Base-by-base conservation (phyloP, 1,140 invertebrate genomes). In the Drosophila sucinea region DNA sequence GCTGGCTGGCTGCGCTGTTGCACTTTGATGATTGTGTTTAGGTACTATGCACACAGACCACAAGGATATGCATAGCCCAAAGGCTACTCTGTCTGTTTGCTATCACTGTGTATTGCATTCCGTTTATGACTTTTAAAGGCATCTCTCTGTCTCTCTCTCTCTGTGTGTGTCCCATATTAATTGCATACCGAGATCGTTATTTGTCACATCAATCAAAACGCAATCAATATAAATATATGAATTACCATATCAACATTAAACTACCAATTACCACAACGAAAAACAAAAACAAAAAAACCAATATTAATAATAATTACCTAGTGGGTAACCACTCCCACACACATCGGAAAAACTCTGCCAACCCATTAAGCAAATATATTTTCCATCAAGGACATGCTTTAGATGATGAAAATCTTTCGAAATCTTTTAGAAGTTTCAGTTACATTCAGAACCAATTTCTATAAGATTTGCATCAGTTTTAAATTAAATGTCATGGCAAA, bases 1-100 rank as follows among this genome's bases (percentile, higher is more conserved):
- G 44, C 63, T 35, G 33, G 10, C 33, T 35, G 33, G 33, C 17
- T 35, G 10, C 10, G 33, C 33, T 38, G 35, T 10, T 77, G 69
- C 64, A 77, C 64, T 74, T 73, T 69, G 73, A 69, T 57, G 77
- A 64, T 41, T 38, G 1, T 72, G 51, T 73, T 55, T 33, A n/a
- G 73, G 30, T 23, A 11, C 10, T 38, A 7, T 1, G 6, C 6
- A 35, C 51, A n/a, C 25, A n/a, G 6, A 23, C 41, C 7, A 66
- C 57, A 35, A 60, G 40, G 38, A 33, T 57, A 58, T 51, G 11
- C 57, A 57, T 17, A 38, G 33, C 23, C 32, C 56, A 58, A 33
- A 38, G 56, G 56, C 56, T 25, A 27, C 44, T 35, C 23, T 17
- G 32, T 29, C 56, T 17, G 56, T 58, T 58, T 58, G 56, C 32